Conservation (phyloP, 2,797 vertebrate genomes). For the Sparidentex hasta region DNA sequence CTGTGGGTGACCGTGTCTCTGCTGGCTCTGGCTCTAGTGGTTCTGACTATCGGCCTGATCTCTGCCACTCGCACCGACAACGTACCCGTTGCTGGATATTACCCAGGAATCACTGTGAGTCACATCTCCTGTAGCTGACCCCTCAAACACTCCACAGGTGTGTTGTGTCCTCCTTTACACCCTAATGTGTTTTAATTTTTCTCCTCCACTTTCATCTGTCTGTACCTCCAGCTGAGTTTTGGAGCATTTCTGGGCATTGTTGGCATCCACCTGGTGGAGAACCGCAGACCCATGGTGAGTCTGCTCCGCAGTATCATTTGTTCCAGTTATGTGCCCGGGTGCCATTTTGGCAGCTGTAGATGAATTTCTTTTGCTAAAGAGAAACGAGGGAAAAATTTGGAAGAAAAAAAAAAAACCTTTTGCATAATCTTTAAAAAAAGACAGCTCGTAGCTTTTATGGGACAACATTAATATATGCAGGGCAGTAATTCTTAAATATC, state of each 20-base stretch:
- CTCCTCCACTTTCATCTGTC: slow-evolving; percentile 20
- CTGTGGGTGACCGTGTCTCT: slow-evolving; percentile 90
- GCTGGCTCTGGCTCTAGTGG: slow-evolving; percentile 88
- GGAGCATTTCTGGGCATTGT: slow-evolving; percentile 95
- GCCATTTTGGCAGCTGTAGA: neutral
- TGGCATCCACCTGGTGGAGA: slow-evolving; percentile 94
- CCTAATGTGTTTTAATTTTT: neutral
- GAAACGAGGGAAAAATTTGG: neutral
- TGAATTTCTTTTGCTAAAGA: neutral
- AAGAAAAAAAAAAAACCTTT: neutral
- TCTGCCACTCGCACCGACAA: slow-evolving; percentile 94
- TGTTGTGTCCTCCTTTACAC: neutral
- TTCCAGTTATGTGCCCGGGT: neutral
- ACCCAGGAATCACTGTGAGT: slow-evolving; percentile 95
- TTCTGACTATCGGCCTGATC: slow-evolving; percentile 90
- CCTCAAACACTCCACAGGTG: neutral
- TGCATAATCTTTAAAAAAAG: neutral
- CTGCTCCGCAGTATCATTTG: neutral
- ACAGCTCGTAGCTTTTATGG: neutral
- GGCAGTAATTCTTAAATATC: neutral
- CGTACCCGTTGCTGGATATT: slow-evolving; percentile 93
- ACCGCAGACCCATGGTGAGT: slow-evolving; percentile 96
- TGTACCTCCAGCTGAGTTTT: slow-evolving; percentile 90
- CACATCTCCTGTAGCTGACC: neutral
- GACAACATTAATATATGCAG: neutral